Evolutionary conservation across 2,888 invertebrate species (phyloP).

Genomic region (Onchidella celtica): DNA sequence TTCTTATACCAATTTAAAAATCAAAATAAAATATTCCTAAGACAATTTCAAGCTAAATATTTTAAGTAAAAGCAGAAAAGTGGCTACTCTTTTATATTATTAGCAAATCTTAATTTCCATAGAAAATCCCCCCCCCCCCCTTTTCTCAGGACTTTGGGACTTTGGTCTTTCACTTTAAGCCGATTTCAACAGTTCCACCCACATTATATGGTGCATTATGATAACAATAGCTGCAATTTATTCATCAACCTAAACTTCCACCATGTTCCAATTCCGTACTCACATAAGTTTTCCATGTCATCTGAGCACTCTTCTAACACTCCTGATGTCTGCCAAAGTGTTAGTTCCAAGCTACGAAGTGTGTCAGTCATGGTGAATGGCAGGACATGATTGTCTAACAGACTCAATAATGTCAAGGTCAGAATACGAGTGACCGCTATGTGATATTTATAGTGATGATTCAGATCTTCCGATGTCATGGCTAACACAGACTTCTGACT

Average conservation of each 20-base stretch:
- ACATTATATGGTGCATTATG: no score
- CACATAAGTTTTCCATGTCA: constrained; percentile 46
- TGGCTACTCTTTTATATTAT: no score
- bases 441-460: constrained; percentile 60
- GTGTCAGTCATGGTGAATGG: constrained; percentile 48
- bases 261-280: background rate
- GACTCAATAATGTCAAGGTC: constrained; percentile 52
- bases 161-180: no score
- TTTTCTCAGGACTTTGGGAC: no score
- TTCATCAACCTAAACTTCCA: background rate
- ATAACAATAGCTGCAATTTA: background rate
- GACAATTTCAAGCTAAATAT: no score
- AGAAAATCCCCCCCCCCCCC: no score
- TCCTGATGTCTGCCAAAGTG: constrained; percentile 46
- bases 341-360: constrained; percentile 12
- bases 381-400: constrained; percentile 57
- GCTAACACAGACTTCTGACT: constrained; percentile 29
- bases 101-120: no score
- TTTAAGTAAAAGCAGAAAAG: no score
- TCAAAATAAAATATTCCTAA: no score
- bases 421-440: constrained; percentile 57
- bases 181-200: no score
- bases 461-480: constrained; percentile 43
- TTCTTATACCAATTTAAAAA: no score
- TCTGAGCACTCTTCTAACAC: constrained; percentile 47